Percentiles rank a stretch among this genome's conserved stretches.
Conservation (phyloP, 2,797 vertebrate genomes). For the Gadopsis marmoratus region DNA sequence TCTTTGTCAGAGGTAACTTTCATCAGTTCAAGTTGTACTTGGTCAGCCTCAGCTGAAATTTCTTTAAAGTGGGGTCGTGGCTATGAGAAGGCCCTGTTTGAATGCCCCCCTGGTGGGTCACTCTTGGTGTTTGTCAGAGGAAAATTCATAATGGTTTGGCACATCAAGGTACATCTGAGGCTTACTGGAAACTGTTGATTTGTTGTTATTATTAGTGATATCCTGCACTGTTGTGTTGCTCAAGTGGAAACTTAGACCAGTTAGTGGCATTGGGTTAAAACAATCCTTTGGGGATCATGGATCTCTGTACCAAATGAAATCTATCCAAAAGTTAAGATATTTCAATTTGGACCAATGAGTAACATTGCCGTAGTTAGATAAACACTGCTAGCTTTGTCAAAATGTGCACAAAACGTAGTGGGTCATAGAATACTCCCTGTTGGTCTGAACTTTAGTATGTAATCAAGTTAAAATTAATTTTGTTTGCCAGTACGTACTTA, state of each 20-base stretch:
- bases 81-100: neutral
- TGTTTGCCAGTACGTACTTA: neutral
- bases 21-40: neutral
- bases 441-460: conserved; percentile 23
- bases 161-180: neutral
- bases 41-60: neutral
- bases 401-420: neutral
- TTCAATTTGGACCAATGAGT: neutral
- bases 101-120: neutral
- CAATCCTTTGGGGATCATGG: neutral
- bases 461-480: conserved; percentile 2
- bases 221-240: neutral
- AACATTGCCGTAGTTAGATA: neutral
- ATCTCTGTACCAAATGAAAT: neutral
- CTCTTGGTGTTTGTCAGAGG: neutral
- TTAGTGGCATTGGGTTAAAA: neutral
- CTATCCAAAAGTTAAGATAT: neutral
- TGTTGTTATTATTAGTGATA: neutral
- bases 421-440: conserved; percentile 22
- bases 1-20: neutral
- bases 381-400: neutral
- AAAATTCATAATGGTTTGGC: neutral
- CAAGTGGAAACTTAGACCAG: neutral
- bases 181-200: neutral
- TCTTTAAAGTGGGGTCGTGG: neutral